phyloP scores from a whole-genome alignment of 2,888 invertebrate genomes.

The Crematogaster levior region DNA sequence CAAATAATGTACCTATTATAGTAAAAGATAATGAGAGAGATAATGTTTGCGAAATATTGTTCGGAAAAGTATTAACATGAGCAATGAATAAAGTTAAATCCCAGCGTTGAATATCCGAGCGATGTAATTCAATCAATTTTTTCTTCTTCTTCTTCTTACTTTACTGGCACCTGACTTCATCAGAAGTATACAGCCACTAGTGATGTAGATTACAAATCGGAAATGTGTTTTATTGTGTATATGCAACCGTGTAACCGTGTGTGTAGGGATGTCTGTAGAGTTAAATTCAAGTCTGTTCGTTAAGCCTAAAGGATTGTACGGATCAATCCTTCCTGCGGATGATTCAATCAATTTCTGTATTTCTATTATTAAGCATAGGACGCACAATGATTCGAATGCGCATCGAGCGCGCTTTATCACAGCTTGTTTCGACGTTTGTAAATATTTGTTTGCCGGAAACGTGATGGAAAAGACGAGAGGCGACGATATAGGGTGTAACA shows the following conservation, averaged over 20 bases:
- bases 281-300: too few relatives aligned
- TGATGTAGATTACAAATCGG: too few relatives aligned
- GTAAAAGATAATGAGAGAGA: neutral
- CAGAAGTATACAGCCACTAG: too few relatives aligned
- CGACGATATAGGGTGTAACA: neutral
- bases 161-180: too few relatives aligned
- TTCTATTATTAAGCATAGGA: neutral
- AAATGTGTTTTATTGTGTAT: too few relatives aligned
- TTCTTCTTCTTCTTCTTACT: too few relatives aligned
- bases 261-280: too few relatives aligned
- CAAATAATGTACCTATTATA: neutral
- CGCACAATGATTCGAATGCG: neutral
- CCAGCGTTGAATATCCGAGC: neutral
- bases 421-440: slow-evolving; percentile 22
- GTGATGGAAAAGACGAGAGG: neutral
- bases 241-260: too few relatives aligned
- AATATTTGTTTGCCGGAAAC: slow-evolving; percentile 42
- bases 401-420: neutral
- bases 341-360: neutral
- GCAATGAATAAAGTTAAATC: neutral
- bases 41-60: neutral
- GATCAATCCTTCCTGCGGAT: too few relatives aligned
- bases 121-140: too few relatives aligned
- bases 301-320: too few relatives aligned
- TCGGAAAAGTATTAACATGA: neutral